Percentiles rank a stretch among this genome's conserved stretches.
Evolutionary conservation across 2,888 invertebrate genomes (phyloP).

Genomic region (Erebia epiphron): DNA sequence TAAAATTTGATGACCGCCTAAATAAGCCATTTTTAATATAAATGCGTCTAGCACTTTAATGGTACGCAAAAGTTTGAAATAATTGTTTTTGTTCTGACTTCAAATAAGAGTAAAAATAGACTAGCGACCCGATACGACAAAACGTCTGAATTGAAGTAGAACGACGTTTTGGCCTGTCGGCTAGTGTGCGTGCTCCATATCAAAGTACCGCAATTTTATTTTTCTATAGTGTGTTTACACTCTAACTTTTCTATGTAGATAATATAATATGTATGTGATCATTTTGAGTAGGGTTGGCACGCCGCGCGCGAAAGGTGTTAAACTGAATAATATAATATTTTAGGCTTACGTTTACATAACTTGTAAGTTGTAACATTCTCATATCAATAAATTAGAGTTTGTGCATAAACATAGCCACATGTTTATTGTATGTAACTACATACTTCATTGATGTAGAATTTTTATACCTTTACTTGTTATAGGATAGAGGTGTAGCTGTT

Average conservation of each 20-base stretch:
- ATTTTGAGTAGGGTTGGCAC: conserved; percentile 14
- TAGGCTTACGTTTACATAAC: not conserved
- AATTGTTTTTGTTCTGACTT: not conserved
- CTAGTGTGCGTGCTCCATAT: too few species aligned
- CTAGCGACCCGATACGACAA: too few species aligned
- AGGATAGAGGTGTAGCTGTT: too few species aligned
- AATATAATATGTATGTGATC: conserved; percentile 8
- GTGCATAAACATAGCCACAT: not conserved
- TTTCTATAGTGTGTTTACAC: too few species aligned
- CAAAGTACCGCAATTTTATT: too few species aligned
- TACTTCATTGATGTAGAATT: too few species aligned
- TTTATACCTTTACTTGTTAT: too few species aligned
- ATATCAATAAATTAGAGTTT: not conserved
- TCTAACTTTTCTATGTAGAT: too few species aligned
- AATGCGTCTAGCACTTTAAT: conserved; percentile 9
- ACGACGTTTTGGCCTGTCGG: too few species aligned
- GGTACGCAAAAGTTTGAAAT: not conserved
- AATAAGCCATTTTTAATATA: not conserved
- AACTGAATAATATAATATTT: not conserved
- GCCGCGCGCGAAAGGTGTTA: not conserved
- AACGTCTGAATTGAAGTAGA: too few species aligned
- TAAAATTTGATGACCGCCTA: not conserved
- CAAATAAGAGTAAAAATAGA: not conserved
- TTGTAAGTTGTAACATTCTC: too few species aligned
- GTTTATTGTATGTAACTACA: not conserved